Percentiles rank a stretch among this genome's conserved stretches.
Evolutionary conservation across 2,797 vertebrate species (phyloP).

Genomic region (Amphiprion clarkii): DNA sequence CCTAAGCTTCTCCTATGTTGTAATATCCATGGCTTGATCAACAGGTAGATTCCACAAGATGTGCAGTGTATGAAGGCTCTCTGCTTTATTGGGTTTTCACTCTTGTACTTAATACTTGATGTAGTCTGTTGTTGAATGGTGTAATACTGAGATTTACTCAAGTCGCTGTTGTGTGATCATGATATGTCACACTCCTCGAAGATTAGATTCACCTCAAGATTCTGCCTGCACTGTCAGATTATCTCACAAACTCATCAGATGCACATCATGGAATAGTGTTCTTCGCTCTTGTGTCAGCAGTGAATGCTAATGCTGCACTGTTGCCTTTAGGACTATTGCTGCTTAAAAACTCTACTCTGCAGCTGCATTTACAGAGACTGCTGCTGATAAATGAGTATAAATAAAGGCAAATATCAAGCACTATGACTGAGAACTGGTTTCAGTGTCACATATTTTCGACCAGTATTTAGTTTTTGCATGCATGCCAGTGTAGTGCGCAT

Average conservation of each 20-base stretch:
- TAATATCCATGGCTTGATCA: conserved; percentile 10
- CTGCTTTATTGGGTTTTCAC: not conserved
- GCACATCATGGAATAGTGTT: not conserved
- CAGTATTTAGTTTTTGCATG: not conserved
- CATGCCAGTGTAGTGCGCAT: not conserved
- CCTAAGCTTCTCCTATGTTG: conserved; percentile 27
- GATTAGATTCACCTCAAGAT: conserved; percentile 1
- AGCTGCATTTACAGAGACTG: not conserved
- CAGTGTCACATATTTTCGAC: not conserved
- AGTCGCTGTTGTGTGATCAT: not conserved
- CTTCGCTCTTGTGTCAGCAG: not conserved
- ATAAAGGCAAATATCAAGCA: not conserved
- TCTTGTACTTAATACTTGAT: not conserved
- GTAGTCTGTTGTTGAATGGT: not conserved
- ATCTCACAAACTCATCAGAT: not conserved
- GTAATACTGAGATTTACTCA: not conserved
- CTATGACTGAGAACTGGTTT: not conserved
- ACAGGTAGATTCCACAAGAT: conserved; percentile 7
- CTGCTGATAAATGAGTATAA: not conserved
- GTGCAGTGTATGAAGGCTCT: not conserved
- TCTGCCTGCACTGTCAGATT: not conserved
- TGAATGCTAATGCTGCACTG: not conserved
- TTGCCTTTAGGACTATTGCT: not conserved
- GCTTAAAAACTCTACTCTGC: too few species aligned
- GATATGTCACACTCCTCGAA: not conserved